A percentile compares a stretch with the other conserved stretches of the same genome.
phyloP scores from a whole-genome alignment of 2,797 vertebrate species.

The Percopsis omiscomaycus region DNA sequence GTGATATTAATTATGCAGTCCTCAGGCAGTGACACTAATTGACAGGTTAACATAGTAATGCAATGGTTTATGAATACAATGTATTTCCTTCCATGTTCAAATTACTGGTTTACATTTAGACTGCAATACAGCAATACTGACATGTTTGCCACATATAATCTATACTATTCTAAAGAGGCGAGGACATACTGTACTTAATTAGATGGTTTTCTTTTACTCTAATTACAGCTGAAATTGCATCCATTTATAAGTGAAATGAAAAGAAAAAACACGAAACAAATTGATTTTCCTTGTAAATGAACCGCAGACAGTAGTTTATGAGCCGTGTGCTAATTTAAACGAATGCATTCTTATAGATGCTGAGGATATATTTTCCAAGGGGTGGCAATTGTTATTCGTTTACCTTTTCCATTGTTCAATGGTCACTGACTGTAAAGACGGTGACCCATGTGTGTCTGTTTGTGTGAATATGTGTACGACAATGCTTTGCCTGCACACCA shows the following conservation, averaged over 20 bases:
- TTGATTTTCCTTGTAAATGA: constrained; percentile 26
- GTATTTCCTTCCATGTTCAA: constrained; percentile 8
- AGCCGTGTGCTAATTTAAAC: constrained; percentile 18
- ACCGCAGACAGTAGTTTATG: constrained; percentile 13
- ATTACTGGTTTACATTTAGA: constrained; percentile 6
- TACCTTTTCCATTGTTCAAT: background rate
- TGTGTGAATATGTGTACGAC: constrained; percentile 55
- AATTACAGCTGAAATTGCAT: constrained; percentile 9
- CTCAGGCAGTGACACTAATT: background rate
- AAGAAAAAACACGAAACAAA: constrained; percentile 20
- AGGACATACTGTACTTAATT: background rate
- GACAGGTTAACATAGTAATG: background rate
- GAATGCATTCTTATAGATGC: constrained; percentile 22
- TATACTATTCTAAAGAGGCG: constrained; percentile 4
- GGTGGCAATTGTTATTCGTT: background rate
- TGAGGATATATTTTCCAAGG: background rate
- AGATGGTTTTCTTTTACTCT: constrained; percentile 21
- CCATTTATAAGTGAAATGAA: constrained; percentile 14
- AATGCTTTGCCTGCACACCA: constrained; percentile 27
- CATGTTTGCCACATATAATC: constrained; percentile 2
- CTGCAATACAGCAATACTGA: constrained; percentile 1
- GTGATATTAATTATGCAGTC: background rate
- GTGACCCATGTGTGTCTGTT: constrained; percentile 39
- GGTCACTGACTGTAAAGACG: constrained; percentile 27
- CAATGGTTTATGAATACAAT: constrained; percentile 2